Base-by-base conservation (phyloP, 1,140 invertebrate genomes). In the Cyclargus thomasi region DNA sequence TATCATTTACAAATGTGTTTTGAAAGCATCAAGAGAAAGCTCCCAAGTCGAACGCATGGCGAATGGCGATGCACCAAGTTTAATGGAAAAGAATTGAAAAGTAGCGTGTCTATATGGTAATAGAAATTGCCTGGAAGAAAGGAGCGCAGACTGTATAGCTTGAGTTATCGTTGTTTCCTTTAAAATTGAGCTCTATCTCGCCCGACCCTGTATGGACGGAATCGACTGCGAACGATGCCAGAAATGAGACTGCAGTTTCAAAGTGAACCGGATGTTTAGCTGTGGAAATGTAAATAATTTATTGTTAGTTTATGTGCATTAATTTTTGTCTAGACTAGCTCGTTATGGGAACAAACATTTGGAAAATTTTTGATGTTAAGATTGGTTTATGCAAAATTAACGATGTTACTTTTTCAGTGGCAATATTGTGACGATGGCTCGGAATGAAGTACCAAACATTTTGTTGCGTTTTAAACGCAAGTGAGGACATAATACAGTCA, bases 41-140 rank as follows among this genome's bases (percentile, higher is more conserved):
- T 79, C 14, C 73, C 74, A 67, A 76, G 76, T 78, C 78, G 79
- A 84, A 88, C 82, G 85, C 84, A 88, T 81, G 74, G 67, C 84
- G 79, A 86, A 88, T 81, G 74, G 67, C 84, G 79, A 86, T 88
- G 83, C 82, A 83, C 79, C 85, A 88, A 90, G 80, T 90, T 90
- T 90, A 90, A 90, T 90, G 87, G 87, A 90, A 88, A 88, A 88
- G 87, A 90, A 90, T 90, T 90, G 87, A 90, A 90, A 90, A 90
- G 83, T 86, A 90, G 82, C 86, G 80, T 79, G 83, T 90, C 87
- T 90, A 90, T 90, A 90, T 90, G 87, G 86, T 88, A 90, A 90
- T 90, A 88, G 81, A 90, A 90, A 90, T 90, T 88, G 86, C 84
- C 85, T 80, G 86, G 86, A 90, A 88, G 87, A 87, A 88, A 86